Evolutionary conservation across 2,888 invertebrate genomes (phyloP), one percentile per base, ranked within the genome.

Genomic region (Scaptomyza tumidula): DNA sequence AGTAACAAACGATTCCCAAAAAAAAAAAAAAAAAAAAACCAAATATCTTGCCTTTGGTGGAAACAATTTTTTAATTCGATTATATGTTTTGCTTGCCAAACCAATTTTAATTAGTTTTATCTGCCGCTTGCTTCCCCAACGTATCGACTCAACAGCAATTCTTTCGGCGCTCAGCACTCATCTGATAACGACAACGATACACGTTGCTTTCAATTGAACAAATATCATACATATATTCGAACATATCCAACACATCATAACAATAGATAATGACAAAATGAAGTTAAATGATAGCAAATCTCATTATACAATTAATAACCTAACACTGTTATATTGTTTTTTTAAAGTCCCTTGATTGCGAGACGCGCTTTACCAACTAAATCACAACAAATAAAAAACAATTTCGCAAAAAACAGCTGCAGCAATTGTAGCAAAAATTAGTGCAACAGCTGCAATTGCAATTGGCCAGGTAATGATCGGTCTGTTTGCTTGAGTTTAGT

Each of bases 81-180:
- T 71, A 60, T 71, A 53, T 59, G 46, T 29, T 59, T 54, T 19
- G 19, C 44, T 57, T 35, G 50, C 55, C 24, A 24, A 53, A 48
- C 52, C 48, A 37, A 48, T 59, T 59, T 56, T 39, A 59, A 71
- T 71, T 71, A 71, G 48, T 49, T 33, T 59, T 73, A 75, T 59
- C 75, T 41, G 7, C 24, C 16, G 37, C 6, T 35, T 27, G 46
- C 29, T 24, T 29, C 14, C 14, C 54, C 11, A 19, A 9, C 31
- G n/a, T n/a, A n/a, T n/a, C n/a, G n/a, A n/a, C n/a, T n/a, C n/a
- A n/a, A n/a, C n/a, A n/a, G n/a, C n/a, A 16, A 11, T 2, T 46
- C 14, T 0, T 31, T 16, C 11, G 31, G 5, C 16, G 16, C 31
- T 16, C 29, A 31, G 14, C 31, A 16, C 16, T 35, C 3, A 35